Evolutionary conservation across 1,140 invertebrate species (phyloP), one percentile per base, ranked within the genome.

Genomic region (Hetaerina americana): DNA sequence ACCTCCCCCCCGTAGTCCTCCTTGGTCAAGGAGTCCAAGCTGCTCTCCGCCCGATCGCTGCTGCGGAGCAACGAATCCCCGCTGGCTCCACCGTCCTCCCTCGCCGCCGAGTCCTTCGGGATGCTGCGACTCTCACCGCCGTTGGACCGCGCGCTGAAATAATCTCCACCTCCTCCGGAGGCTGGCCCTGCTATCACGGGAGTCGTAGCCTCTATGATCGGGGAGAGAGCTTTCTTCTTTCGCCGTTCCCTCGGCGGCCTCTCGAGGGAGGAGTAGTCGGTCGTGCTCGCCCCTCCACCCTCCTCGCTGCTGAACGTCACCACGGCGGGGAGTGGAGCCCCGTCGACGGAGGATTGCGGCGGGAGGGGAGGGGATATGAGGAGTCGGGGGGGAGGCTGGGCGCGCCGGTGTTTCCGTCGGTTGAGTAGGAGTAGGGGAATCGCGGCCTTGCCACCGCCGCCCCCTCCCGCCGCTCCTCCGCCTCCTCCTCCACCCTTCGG

Each of bases 141-240:
- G n/a, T n/a, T n/a, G 10, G 15, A 18, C 40, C 40, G 15, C 15
- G 40, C 15, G 40, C 40, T 57, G 40, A 57, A 57, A 57, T 57
- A 57, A 57, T 57, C 40, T 57, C 2, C 40, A n/a, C n/a, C n/a
- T n/a, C n/a, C n/a, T n/a, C n/a, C n/a, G n/a, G n/a, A n/a, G n/a
- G n/a, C n/a, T n/a, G n/a, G n/a, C 15, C 15, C 15, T n/a, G 40
- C 40, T 57, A 57, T 89, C 87, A 57, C 84, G 77, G 75, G 87
- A 82, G 68, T 27, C 79, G 81, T 86, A 78, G 80, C 79, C 81
- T 92, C 90, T 69, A 91, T 91, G 72, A 92, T 92, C 0, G 90
- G 90, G 22, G 89, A 90, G n/a, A 92, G 75, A 76, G 89, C 89
- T 70, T 87, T 86, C 77, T 87, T 88, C 72, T 77, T 79, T 0